Conservation (phyloP, 2,888 invertebrate genomes). For the Metellina segmentata region DNA sequence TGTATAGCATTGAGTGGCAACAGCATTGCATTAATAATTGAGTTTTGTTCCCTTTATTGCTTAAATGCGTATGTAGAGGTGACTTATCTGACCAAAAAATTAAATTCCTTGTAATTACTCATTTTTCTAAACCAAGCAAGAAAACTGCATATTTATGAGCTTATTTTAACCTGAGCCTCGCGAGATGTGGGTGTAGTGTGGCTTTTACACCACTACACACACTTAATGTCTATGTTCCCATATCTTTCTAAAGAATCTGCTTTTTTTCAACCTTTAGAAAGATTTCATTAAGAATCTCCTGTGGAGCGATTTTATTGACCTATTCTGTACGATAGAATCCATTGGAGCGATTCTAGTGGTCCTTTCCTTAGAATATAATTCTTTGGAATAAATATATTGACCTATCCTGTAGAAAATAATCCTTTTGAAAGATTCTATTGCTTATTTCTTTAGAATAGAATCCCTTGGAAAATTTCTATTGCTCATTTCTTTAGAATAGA, state of each 20-base stretch:
- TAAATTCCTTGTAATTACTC: neutral
- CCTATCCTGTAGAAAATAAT: too few species aligned
- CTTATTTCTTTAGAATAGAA: neutral
- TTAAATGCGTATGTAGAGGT: neutral
- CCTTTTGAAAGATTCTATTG: neutral
- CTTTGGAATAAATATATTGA: too few species aligned
- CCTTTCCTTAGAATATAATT: neutral
- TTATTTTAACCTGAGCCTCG: neutral
- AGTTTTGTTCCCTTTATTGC: neutral
- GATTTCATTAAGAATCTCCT: too few species aligned
- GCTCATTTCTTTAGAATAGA: too few species aligned
- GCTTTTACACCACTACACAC: too few species aligned
- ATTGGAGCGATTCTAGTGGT: neutral
- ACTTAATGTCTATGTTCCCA: too few species aligned
- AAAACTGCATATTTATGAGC: neutral
- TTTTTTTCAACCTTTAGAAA: neutral
- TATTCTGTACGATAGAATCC: neutral
- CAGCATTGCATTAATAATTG: neutral
- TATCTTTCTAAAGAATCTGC: too few species aligned
- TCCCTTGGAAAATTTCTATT: too few species aligned
- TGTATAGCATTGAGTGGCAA: neutral
- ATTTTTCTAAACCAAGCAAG: neutral
- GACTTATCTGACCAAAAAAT: neutral
- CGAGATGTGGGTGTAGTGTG: too few species aligned
- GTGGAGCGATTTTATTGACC: too few species aligned